These are phyloP conservation scores for Holcopasites calliopsidis DNA, from an alignment of 1,140 invertebrate genomes.

Conservation along the genomic window DNA sequence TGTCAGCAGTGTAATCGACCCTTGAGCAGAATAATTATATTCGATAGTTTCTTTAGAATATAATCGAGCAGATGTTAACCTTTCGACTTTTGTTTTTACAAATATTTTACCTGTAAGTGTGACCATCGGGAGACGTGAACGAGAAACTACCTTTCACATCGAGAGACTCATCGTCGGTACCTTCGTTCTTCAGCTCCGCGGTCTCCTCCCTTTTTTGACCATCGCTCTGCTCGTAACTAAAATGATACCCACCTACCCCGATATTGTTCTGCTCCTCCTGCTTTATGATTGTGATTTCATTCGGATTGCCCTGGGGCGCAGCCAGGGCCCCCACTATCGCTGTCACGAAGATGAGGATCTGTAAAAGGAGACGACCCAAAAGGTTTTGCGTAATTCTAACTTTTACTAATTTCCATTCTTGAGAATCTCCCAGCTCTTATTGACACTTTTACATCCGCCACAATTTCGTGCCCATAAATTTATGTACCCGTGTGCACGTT, in stretches of 20 bases:
- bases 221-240: conserved; percentile 78
- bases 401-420: not conserved
- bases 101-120: conserved; percentile 68
- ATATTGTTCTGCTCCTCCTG: conserved; percentile 78
- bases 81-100: not conserved
- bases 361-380: not conserved
- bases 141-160: conserved; percentile 75
- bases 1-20: conserved; percentile 76
- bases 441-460: too few relatives aligned
- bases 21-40: conserved; percentile 9
- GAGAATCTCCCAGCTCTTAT: not conserved
- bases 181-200: conserved; percentile 73
- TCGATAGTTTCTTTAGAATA: not conserved
- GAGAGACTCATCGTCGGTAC: conserved; percentile 75
- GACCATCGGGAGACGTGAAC: conserved; percentile 74
- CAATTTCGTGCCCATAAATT: too few relatives aligned
- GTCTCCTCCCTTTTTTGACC: conserved; percentile 78
- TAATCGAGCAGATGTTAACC: not conserved
- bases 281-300: conserved; percentile 74
- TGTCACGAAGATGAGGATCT: conserved; percentile 68
- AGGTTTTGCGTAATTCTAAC: not conserved
- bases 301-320: conserved; percentile 70
- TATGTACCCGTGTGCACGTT: too few relatives aligned
- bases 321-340: conserved; percentile 60
- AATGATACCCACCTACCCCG: conserved; percentile 76